Evolutionary conservation across 2,888 invertebrate species (phyloP).

Genomic region (Syrista parreyssii): DNA sequence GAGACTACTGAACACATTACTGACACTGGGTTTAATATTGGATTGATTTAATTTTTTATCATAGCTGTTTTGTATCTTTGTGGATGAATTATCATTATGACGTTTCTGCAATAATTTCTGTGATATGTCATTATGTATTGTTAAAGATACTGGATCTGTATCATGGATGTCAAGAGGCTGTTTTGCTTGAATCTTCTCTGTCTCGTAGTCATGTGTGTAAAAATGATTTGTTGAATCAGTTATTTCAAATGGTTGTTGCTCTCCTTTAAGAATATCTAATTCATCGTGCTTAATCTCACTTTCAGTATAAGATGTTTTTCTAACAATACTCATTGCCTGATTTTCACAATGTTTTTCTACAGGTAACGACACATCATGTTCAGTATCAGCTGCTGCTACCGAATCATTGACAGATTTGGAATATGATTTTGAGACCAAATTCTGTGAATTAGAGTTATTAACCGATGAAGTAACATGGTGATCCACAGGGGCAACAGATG

Average conservation of each 20-base stretch:
- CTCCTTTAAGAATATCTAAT: slow-evolving; percentile 3
- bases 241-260: not conserved
- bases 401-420: not conserved
- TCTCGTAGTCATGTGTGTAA: slow-evolving; percentile 40
- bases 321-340: not conserved
- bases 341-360: not conserved
- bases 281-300: slow-evolving; percentile 31
- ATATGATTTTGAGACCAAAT: not conserved
- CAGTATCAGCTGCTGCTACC: not conserved
- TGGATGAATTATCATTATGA: slow-evolving; percentile 44
- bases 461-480: not conserved
- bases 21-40: slow-evolving; percentile 68
- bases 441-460: not conserved
- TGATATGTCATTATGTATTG: slow-evolving; percentile 54
- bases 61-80: slow-evolving; percentile 53
- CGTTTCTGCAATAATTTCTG: slow-evolving; percentile 53
- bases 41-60: slow-evolving; percentile 58
- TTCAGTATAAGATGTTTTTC: not conserved
- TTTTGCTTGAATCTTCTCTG: slow-evolving; percentile 45
- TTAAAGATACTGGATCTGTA: slow-evolving; percentile 38
- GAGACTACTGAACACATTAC: slow-evolving; percentile 74
- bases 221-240: slow-evolving; percentile 51
- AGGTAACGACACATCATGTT: not conserved
- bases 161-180: slow-evolving; percentile 40
- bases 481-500: slow-evolving; percentile 40